phyloP scores from a whole-genome alignment of 2,797 vertebrate species.

The Typhlichthys subterraneus region DNA sequence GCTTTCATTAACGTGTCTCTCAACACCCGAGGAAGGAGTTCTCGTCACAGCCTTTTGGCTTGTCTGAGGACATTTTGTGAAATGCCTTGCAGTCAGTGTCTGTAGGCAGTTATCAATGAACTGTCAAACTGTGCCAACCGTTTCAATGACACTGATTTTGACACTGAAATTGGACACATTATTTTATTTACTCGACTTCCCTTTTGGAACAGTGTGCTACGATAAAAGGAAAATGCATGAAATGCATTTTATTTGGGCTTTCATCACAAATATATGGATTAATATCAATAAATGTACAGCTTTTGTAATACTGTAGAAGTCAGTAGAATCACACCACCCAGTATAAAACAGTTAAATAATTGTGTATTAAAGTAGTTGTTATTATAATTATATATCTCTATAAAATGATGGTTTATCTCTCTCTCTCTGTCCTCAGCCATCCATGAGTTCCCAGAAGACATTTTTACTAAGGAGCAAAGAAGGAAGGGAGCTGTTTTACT shows the following conservation, averaged over 20 bases:
- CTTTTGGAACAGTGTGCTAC: no score
- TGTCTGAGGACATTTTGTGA: neutral
- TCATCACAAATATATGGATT: no score
- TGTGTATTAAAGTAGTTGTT: neutral
- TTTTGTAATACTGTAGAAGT: no score
- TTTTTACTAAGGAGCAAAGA: slow-evolving; percentile 79
- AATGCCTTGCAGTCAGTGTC: neutral
- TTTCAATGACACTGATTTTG: neutral
- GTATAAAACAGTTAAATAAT: no score
- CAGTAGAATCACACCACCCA: no score
- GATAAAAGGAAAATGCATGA: no score
- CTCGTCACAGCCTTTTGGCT: slow-evolving; percentile 48
- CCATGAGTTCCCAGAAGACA: slow-evolving; percentile 81
- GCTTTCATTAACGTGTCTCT: slow-evolving; percentile 31
- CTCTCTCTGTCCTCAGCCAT: slow-evolving; percentile 61
- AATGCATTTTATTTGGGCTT: no score
- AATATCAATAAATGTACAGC: no score
- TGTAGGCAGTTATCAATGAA: neutral
- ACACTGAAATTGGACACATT: neutral
- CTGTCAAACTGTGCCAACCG: neutral
- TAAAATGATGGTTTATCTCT: neutral
- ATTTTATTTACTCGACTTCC: no score
- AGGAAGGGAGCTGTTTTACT: slow-evolving; percentile 76
- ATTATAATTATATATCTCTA: neutral
- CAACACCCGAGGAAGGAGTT: slow-evolving; percentile 34